phyloP scores from a whole-genome alignment of 2,888 invertebrate genomes.

The Ophioninae sp. region DNA sequence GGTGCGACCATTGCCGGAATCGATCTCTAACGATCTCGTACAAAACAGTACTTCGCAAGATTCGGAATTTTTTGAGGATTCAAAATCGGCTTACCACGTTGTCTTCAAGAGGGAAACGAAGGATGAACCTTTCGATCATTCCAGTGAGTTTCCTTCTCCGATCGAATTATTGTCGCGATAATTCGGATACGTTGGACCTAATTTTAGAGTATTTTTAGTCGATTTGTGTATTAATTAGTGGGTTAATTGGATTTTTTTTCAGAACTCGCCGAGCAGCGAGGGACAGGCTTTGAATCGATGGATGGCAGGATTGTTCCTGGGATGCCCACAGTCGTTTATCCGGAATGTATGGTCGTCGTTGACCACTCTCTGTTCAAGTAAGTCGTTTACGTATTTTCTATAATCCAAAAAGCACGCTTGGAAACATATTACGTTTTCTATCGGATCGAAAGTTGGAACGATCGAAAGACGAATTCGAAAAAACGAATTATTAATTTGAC shows the following conservation, averaged over 20 bases:
- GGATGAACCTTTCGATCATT: neutral
- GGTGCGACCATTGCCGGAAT: constrained; percentile 24
- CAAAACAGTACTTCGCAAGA: constrained; percentile 4
- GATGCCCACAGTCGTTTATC: constrained; percentile 26
- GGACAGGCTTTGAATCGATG: neutral
- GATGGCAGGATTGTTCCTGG: neutral
- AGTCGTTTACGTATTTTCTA: neutral
- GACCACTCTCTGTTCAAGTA: constrained; percentile 23
- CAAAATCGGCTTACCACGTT: constrained; percentile 35
- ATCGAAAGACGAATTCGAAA: too few species aligned
- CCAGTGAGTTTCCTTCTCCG: constrained; percentile 1
- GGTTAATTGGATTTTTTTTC: neutral
- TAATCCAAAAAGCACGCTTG: neutral
- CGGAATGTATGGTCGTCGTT: constrained; percentile 42
- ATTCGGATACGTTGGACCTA: neutral
- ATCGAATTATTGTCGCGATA: neutral
- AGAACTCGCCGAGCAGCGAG: constrained; percentile 4
- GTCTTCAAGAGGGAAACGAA: constrained; percentile 22
- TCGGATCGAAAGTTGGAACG: too few species aligned
- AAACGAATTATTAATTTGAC: too few species aligned
- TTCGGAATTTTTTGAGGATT: neutral
- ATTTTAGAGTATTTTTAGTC: neutral
- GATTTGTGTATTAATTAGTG: neutral
- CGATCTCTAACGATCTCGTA: constrained; percentile 5
- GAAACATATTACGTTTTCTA: too few species aligned